Conservation (phyloP, 2,888 invertebrate genomes). For the Yponomeuta plumbellus region DNA sequence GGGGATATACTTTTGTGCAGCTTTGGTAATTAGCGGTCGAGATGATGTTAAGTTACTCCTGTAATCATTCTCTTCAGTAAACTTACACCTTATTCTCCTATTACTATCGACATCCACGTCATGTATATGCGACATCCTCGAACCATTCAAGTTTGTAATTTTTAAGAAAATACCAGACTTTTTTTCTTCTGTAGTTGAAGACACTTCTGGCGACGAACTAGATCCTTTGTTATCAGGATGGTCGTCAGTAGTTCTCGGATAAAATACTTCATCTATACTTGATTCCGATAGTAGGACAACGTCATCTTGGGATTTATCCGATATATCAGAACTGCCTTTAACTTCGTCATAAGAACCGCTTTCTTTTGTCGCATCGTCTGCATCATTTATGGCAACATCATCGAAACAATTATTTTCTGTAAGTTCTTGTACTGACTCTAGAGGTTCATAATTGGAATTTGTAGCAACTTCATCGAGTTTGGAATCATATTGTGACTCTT, state of each 20-base stretch:
- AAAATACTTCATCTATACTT: slow-evolving; percentile 41
- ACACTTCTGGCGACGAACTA: slow-evolving; percentile 67
- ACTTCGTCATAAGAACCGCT: not conserved
- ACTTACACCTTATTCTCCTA: slow-evolving; percentile 46
- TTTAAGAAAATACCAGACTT: slow-evolving; percentile 56
- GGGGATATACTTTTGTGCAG: slow-evolving; percentile 72
- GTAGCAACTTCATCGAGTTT: not conserved
- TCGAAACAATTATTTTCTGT: not conserved
- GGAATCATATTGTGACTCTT: not conserved
- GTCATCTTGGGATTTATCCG: slow-evolving; percentile 30
- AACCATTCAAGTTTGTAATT: slow-evolving; percentile 61
- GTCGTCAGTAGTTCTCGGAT: slow-evolving; percentile 35
- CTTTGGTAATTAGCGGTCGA: slow-evolving; percentile 65
- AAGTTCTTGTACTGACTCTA: slow-evolving; percentile 18
- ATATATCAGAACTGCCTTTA: not conserved
- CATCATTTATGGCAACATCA: not conserved
- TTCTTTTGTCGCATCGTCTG: not conserved
- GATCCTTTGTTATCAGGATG: slow-evolving; percentile 35
- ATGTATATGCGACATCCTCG: slow-evolving; percentile 55
- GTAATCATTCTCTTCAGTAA: slow-evolving; percentile 54
- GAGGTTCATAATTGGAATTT: not conserved
- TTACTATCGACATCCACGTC: slow-evolving; percentile 34
- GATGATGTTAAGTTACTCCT: slow-evolving; percentile 35
- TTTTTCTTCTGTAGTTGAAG: slow-evolving; percentile 67
- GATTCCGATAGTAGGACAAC: slow-evolving; percentile 45